These are phyloP conservation scores for Hoplostethus atlanticus DNA, from an alignment of 2,797 vertebrate genomes.

Conservation along the genomic window DNA sequence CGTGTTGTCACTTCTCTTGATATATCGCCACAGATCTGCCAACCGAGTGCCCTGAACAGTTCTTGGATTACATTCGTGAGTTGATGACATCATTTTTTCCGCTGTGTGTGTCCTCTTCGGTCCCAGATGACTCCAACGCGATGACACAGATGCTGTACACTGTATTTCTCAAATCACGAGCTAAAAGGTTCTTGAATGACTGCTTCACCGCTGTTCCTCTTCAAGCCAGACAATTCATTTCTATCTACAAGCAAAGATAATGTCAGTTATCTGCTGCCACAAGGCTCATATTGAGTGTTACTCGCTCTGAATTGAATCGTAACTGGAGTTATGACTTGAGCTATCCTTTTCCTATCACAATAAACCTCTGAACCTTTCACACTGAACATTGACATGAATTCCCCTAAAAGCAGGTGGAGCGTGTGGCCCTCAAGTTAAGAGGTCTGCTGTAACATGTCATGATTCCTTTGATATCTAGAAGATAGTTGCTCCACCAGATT, in stretches of 20 bases:
- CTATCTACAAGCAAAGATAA: conserved; percentile 52
- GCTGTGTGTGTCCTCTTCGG: conserved; percentile 1
- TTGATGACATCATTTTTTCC: conserved; percentile 63
- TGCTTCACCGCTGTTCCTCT: conserved; percentile 24
- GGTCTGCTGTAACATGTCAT: conserved; percentile 32
- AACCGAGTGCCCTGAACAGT: conserved; percentile 38
- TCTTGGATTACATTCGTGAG: conserved; percentile 74
- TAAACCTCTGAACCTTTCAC: conserved; percentile 30
- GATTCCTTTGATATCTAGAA: conserved; percentile 61
- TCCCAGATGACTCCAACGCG: conserved; percentile 41
- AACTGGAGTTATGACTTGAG: not conserved
- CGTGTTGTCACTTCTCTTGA: conserved; percentile 30
- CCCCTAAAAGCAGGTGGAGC: conserved; percentile 26
- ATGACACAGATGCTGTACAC: conserved; percentile 52
- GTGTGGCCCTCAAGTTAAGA: conserved; percentile 31
- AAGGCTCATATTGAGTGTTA: conserved; percentile 14
- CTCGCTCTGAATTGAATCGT: conserved; percentile 18
- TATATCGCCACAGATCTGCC: conserved; percentile 21
- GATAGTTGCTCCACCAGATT: conserved; percentile 22
- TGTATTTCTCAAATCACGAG: conserved; percentile 32
- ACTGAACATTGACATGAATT: conserved; percentile 37
- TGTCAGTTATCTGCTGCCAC: conserved; percentile 12
- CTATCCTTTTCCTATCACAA: conserved; percentile 6
- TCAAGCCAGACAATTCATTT: conserved; percentile 26
- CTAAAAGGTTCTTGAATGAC: conserved; percentile 37